Evolutionary conservation across 92 coral and sea anemone species (phyloP).

Genomic region (Palythoa heliodiscus): DNA sequence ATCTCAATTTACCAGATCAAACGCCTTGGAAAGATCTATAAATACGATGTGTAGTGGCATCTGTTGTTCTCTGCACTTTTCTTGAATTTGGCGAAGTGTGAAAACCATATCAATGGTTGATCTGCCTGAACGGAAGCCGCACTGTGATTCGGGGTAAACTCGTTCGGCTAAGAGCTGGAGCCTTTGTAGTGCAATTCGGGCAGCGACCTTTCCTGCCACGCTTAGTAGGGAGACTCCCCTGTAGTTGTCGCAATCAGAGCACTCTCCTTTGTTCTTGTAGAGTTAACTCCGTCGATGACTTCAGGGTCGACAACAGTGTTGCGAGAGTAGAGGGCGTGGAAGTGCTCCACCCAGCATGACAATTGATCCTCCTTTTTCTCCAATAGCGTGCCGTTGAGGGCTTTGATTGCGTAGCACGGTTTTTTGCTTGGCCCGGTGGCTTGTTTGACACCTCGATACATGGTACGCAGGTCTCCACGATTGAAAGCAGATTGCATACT

Average conservation of each 20-base stretch:
- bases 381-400: constrained; percentile 14
- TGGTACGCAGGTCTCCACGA: neutral
- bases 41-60: neutral
- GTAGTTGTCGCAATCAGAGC: neutral
- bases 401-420: constrained; percentile 3
- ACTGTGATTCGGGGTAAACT: constrained; percentile 1
- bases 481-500: constrained; percentile 8
- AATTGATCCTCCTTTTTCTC: neutral
- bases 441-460: no score
- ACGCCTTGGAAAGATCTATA: neutral
- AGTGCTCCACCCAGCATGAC: no score
- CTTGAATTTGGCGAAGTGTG: no score
- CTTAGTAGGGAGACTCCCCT: neutral
- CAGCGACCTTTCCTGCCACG: neutral
- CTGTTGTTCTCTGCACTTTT: no score
- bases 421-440: no score
- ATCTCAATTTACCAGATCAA: neutral
- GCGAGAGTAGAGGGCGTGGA: no score
- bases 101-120: no score
- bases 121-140: neutral
- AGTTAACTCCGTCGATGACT: neutral
- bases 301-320: no score
- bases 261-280: constrained; percentile 2
- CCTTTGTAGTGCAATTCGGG: neutral
- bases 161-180: neutral